Percentiles rank a stretch among this genome's conserved stretches.
Conservation (phyloP, 2,888 invertebrate genomes). For the Nymphalis urticae region DNA sequence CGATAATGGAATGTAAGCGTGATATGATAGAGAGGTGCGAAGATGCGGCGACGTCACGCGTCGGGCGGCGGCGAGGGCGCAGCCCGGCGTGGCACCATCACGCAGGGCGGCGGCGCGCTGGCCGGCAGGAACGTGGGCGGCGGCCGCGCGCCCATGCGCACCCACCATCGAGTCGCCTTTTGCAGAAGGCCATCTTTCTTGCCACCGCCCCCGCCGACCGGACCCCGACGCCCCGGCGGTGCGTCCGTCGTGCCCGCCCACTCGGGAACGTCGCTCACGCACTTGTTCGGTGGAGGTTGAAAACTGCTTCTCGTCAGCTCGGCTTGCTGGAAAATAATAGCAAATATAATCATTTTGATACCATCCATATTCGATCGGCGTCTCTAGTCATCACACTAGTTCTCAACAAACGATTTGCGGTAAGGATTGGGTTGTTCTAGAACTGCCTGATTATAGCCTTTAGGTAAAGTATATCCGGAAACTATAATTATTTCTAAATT, state of each 20-base stretch:
- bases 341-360: neutral
- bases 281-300: constrained; percentile 85
- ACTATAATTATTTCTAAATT: no score
- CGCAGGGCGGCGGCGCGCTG: constrained; percentile 59
- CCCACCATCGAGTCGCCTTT: constrained; percentile 79
- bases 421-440: no score
- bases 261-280: constrained; percentile 85
- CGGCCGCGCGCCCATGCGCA: constrained; percentile 75
- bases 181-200: constrained; percentile 80
- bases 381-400: no score
- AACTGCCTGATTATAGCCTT: no score
- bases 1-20: constrained; percentile 80
- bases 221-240: constrained; percentile 47
- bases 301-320: constrained; percentile 85
- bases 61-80: constrained; percentile 58
- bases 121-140: constrained; percentile 52
- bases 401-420: no score
- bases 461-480: no score
- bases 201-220: constrained; percentile 46
- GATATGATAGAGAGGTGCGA: constrained; percentile 59
- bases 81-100: constrained; percentile 60
- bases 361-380: no score
- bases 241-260: constrained; percentile 67
- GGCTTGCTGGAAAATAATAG: constrained; percentile 78
- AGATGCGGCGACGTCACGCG: constrained; percentile 54